phyloP scores from a whole-genome alignment of 2,888 invertebrate genomes.

The Cistogaster globosa region DNA sequence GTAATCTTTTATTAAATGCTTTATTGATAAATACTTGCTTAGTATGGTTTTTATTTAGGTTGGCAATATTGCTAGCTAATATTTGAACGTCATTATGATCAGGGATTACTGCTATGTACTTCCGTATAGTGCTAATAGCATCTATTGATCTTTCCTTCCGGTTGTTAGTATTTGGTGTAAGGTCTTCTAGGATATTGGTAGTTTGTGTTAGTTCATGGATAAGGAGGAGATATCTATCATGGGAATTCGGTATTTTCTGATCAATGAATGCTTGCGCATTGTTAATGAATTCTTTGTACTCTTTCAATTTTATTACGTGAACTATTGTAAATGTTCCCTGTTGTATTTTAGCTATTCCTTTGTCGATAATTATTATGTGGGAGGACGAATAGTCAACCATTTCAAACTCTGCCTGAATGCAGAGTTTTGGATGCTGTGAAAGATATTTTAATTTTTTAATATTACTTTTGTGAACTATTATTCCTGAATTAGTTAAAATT shows the following conservation, averaged over 20 bases:
- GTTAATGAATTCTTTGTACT: background rate
- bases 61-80: too few species aligned
- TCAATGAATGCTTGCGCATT: background rate
- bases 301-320: background rate
- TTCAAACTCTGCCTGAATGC: conserved; percentile 15
- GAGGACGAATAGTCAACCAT: conserved; percentile 32
- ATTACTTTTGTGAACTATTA: conserved; percentile 5
- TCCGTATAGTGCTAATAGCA: too few species aligned
- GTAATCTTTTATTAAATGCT: too few species aligned
- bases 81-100: too few species aligned
- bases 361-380: background rate
- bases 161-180: background rate
- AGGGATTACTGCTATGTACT: too few species aligned
- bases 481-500: background rate
- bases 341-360: background rate
- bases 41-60: too few species aligned
- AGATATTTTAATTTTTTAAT: background rate
- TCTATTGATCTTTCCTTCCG: too few species aligned
- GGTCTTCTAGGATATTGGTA: too few species aligned
- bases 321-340: background rate
- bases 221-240: too few species aligned
- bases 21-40: too few species aligned
- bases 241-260: too few species aligned
- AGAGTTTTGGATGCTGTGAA: background rate
- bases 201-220: too few species aligned